These are phyloP conservation scores for Holotrichia oblita DNA, from an alignment of 1,140 invertebrate species.

Conservation along the genomic window DNA sequence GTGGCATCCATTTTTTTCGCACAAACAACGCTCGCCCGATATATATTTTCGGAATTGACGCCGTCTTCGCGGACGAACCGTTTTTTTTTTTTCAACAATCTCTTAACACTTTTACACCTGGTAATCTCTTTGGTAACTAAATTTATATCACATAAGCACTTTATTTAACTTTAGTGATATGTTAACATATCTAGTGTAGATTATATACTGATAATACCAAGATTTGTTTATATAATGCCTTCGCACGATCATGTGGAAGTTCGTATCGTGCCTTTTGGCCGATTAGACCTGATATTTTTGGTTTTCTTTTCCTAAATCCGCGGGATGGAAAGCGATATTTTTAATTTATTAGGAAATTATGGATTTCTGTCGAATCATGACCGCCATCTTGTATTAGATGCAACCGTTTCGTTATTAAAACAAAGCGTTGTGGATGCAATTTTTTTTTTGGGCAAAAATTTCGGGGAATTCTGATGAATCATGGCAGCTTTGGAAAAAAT, in stretches of 20 bases:
- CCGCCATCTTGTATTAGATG: slow-evolving; percentile 6
- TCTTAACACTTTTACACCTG: slow-evolving; percentile 22
- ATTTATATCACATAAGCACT: slow-evolving; percentile 37
- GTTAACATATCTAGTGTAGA: slow-evolving; percentile 36
- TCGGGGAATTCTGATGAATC: too few relatives aligned
- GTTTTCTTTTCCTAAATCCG: too few relatives aligned
- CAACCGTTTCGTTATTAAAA: neutral
- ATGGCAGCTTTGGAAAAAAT: too few relatives aligned
- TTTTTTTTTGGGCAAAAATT: too few relatives aligned
- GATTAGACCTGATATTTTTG: neutral
- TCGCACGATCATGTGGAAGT: neutral
- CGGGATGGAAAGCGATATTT: too few relatives aligned
- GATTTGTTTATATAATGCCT: slow-evolving; percentile 14
- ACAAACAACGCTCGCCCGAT: neutral
- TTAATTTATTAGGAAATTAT: too few relatives aligned
- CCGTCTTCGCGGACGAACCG: too few relatives aligned
- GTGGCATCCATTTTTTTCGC: slow-evolving; percentile 19
- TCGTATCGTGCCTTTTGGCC: slow-evolving; percentile 1
- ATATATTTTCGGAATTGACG: too few relatives aligned
- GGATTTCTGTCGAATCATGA: neutral
- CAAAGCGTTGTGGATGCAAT: neutral
- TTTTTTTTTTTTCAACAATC: neutral
- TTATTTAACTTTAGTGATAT: slow-evolving; percentile 33
- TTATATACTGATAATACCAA: slow-evolving; percentile 27
- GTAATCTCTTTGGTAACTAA: slow-evolving; percentile 35